Percentiles rank a stretch among this genome's conserved stretches.
Evolutionary conservation across 2,888 invertebrate genomes (phyloP).

Genomic region (Alentia gelatinosa): DNA sequence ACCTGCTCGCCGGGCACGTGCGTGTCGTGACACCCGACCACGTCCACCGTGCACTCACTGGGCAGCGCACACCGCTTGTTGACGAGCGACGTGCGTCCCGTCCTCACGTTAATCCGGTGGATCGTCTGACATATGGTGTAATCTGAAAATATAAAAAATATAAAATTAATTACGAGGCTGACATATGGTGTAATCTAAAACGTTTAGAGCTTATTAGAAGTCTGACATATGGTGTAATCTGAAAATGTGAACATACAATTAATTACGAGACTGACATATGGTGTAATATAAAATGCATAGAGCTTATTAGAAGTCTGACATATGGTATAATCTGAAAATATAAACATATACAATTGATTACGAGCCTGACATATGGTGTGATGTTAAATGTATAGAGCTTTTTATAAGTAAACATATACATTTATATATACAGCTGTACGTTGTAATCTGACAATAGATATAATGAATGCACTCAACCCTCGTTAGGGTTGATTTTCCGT

Average conservation of each 20-base stretch:
- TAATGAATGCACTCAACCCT: no score
- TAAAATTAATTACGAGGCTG: not conserved
- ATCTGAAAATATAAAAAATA: slow-evolving; percentile 58
- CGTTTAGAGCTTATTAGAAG: not conserved
- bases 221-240: not conserved
- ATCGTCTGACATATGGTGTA: slow-evolving; percentile 67
- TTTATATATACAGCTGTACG: no score
- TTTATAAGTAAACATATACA: no score
- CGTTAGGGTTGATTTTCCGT: no score
- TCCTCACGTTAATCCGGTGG: slow-evolving; percentile 63
- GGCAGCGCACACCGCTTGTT: slow-evolving; percentile 85
- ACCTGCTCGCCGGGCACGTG: slow-evolving; percentile 54
- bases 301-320: not conserved
- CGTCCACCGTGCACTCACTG: slow-evolving; percentile 82
- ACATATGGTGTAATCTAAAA: not conserved
- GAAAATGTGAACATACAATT: not conserved
- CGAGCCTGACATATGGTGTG: not conserved
- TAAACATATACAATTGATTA: not conserved
- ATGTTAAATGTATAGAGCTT: no score
- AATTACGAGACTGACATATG: not conserved
- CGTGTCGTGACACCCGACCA: slow-evolving; percentile 56
- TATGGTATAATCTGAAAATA: not conserved
- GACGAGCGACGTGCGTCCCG: slow-evolving; percentile 85
- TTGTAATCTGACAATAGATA: no score
- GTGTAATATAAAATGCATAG: not conserved